These are phyloP conservation scores for Notodonta dromedarius DNA, from an alignment of 2,888 invertebrate genomes.

Conservation along the genomic window DNA sequence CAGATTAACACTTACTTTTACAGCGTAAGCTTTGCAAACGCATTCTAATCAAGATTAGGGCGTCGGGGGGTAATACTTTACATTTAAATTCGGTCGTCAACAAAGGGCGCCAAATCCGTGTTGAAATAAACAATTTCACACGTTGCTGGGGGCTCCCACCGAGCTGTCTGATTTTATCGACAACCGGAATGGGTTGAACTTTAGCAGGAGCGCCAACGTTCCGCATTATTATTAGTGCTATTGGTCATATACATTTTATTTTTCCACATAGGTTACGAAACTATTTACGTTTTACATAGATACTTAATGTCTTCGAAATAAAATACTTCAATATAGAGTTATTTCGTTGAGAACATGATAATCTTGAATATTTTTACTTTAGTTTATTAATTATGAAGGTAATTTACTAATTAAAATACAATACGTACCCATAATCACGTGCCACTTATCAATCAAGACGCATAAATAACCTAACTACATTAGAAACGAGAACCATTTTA, in stretches of 20 bases:
- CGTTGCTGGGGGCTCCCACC: constrained; percentile 53
- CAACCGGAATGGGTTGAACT: constrained; percentile 47
- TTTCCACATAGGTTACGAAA: no score
- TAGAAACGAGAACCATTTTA: not conserved
- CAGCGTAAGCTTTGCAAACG: constrained; percentile 69
- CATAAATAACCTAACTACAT: not conserved
- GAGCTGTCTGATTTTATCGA: constrained; percentile 64
- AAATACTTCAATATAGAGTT: no score
- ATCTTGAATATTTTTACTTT: no score
- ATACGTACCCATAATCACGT: no score
- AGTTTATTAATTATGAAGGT: no score
- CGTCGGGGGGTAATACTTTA: constrained; percentile 75
- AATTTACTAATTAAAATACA: no score
- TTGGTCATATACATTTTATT: not conserved
- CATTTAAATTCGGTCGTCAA: constrained; percentile 66
- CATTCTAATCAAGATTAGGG: constrained; percentile 79
- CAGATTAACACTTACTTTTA: constrained; percentile 81
- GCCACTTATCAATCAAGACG: no score
- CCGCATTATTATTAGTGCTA: constrained; percentile 35
- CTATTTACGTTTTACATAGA: no score
- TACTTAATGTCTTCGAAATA: no score
- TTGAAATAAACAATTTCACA: constrained; percentile 73
- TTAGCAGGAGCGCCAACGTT: constrained; percentile 37
- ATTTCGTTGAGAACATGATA: no score
- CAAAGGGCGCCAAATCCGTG: constrained; percentile 68